Evolutionary conservation across 2,888 invertebrate genomes (phyloP), one percentile per base, ranked within the genome.

Genomic region (Ennomos quercinarius): DNA sequence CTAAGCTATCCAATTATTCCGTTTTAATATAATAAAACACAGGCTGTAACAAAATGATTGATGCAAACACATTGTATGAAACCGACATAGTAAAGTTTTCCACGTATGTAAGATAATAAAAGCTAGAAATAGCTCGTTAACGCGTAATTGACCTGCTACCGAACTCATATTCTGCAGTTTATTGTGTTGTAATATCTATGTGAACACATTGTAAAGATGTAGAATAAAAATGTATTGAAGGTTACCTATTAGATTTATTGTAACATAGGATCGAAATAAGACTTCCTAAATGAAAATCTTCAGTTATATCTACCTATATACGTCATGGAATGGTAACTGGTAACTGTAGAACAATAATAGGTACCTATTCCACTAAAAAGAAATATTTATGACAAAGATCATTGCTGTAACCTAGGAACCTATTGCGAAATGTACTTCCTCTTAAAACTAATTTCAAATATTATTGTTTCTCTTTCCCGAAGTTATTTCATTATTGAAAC

Each of bases 401-500:
- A 27, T 27, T 27, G 5, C 5, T 27, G 27, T 27, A 6, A 27
- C 27, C 5, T 27, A 27, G 27, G 27, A 27, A 27, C 27, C 6
- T 2, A 27, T 27, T 27, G 27, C 27, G 27, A 27, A 27, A 27
- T 27, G 27, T 27, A 27, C 27, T 27, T 2, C 9, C 2, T 10
- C 36, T 12, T 43, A 34, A 48, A 48, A 43, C 48, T 48, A 50
- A 57, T 45, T 50, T 41, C 40, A 3, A 17, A 17, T 42, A 39
- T 43, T 43, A 49, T 59, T 37, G 49, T 53, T 54, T 49, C 54
- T 54, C 49, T 59, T 53, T 46, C 39, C 13, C 12, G 47, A 59
- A 59, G 53, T 59, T 54, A 59, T 59, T 59, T 54, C 49, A 59
- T 59, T 59, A 59, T 44, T 40, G 40, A 49, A 59, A 41, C 53